Evolutionary conservation across 1,140 invertebrate species (phyloP).

Genomic region (Vanessa tameamea): DNA sequence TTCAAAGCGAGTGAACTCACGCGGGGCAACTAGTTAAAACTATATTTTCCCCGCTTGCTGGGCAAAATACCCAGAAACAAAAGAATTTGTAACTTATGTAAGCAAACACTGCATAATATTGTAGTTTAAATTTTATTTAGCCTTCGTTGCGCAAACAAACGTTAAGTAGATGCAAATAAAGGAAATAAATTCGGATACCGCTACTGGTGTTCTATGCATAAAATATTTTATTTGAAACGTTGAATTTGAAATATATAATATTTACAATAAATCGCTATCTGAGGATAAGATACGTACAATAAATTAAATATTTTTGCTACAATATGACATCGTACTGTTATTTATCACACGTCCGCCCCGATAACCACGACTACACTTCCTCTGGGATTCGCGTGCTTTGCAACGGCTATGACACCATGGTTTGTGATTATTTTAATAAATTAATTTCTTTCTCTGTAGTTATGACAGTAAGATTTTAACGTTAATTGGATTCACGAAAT

Average conservation of each 20-base stretch:
- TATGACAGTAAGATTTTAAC: too few species aligned
- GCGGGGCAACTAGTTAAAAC: too few species aligned
- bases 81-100: too few species aligned
- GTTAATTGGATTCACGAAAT: too few species aligned
- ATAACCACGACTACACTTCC: constrained; percentile 43
- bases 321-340: constrained; percentile 38
- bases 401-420: constrained; percentile 9
- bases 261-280: constrained; percentile 32
- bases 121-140: too few species aligned
- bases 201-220: not conserved
- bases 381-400: constrained; percentile 34
- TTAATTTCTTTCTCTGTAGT: too few species aligned
- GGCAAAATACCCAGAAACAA: too few species aligned
- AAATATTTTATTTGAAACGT: not conserved
- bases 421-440: not conserved
- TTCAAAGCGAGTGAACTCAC: too few species aligned
- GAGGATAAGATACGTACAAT: constrained; percentile 41
- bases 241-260: constrained; percentile 11
- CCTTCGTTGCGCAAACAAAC: not conserved
- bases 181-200: not conserved
- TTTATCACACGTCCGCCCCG: constrained; percentile 47
- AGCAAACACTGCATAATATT: too few species aligned
- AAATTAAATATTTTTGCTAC: constrained; percentile 46
- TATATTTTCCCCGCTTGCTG: too few species aligned
- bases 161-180: not conserved